Conservation (phyloP, 2,797 vertebrate species). For the Salmo trutta region DNA sequence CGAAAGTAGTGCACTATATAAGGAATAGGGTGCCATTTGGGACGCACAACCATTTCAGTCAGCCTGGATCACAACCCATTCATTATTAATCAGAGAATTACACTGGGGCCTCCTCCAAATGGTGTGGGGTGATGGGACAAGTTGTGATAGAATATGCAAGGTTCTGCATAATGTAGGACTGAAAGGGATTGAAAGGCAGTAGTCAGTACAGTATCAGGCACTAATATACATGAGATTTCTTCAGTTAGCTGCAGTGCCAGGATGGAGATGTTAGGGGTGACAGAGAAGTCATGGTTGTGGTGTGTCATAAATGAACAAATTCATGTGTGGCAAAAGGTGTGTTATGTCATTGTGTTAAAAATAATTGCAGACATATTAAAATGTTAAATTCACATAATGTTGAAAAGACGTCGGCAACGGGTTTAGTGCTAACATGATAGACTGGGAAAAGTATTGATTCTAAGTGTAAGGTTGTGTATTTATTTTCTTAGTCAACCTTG, state of each 20-base stretch:
- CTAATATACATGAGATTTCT: conserved; percentile 48
- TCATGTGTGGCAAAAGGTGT: background rate
- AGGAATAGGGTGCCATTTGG: background rate
- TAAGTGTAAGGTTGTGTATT: no score
- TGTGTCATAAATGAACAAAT: background rate
- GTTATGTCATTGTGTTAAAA: no score
- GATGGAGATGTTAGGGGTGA: conserved; percentile 8
- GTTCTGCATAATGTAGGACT: conserved; percentile 53
- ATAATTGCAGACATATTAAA: no score
- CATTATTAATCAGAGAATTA: conserved; percentile 71
- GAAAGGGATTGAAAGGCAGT: conserved; percentile 28
- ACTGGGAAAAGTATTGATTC: background rate
- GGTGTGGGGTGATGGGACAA: conserved; percentile 40
- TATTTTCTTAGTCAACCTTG: no score
- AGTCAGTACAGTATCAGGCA: conserved; percentile 29
- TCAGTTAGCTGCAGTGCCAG: conserved; percentile 30
- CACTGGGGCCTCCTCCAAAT: conserved; percentile 41
- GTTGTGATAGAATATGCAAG: conserved; percentile 61
- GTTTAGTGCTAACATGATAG: no score
- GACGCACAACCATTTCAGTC: background rate
- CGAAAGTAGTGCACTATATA: background rate
- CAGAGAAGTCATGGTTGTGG: background rate
- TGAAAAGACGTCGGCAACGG: no score
- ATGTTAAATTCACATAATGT: no score
- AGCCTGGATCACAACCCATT: conserved; percentile 38